These are phyloP conservation scores for Rhodophaea formosa DNA, from an alignment of 2,888 invertebrate genomes.

Conservation along the genomic window DNA sequence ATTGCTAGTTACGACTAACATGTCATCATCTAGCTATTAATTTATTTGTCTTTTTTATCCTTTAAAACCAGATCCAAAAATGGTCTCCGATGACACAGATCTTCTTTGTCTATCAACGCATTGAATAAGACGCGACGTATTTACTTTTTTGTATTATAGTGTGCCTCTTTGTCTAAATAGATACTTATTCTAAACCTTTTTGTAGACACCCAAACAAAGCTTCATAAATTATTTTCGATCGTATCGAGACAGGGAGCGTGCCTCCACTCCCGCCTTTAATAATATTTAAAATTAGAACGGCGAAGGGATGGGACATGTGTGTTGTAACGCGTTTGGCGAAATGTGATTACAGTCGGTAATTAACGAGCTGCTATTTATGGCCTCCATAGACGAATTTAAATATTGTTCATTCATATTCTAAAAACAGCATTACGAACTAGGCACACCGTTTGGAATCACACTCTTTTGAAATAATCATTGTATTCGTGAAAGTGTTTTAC, in stretches of 20 bases:
- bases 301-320: slow-evolving; percentile 81
- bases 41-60: slow-evolving; percentile 2
- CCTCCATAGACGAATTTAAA: slow-evolving; percentile 51
- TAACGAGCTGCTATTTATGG: slow-evolving; percentile 75
- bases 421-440: slow-evolving; percentile 39
- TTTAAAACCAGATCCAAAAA: slow-evolving; percentile 1
- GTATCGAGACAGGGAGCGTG: slow-evolving; percentile 70
- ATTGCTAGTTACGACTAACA: slow-evolving; percentile 10
- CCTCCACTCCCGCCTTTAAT: slow-evolving; percentile 67
- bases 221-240: slow-evolving; percentile 71
- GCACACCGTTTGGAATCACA: slow-evolving; percentile 53
- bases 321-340: slow-evolving; percentile 80
- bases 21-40: slow-evolving; percentile 6
- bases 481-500: slow-evolving; percentile 77
- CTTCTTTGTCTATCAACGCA: slow-evolving; percentile 3
- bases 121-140: slow-evolving; percentile 10
- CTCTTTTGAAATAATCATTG: slow-evolving; percentile 67
- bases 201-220: slow-evolving; percentile 43
- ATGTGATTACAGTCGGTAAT: slow-evolving; percentile 79
- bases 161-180: slow-evolving; percentile 16
- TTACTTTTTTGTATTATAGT: slow-evolving; percentile 5
- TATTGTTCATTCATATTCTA: slow-evolving; percentile 59
- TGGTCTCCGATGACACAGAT: slow-evolving; percentile 2
- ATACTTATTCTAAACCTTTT: slow-evolving; percentile 25
- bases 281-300: slow-evolving; percentile 78